Base-by-base conservation (phyloP, 2,888 invertebrate genomes). In the Lissonota sp. region DNA sequence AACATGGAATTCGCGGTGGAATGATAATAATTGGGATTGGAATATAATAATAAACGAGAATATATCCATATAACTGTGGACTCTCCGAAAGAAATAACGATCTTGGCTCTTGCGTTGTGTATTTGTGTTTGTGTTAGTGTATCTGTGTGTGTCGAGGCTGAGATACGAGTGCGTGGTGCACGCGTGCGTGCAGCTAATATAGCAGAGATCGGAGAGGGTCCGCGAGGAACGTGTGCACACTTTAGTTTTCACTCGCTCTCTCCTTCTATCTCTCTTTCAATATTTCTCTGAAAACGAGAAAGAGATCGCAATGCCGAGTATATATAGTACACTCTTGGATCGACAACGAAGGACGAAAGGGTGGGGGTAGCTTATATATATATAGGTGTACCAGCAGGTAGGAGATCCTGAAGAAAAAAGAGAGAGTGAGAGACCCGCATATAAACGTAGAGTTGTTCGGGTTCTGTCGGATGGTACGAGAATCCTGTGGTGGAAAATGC, bases 151-250 rank as follows among this genome's bases (percentile, higher is more conserved):
- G 58, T 39, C 14, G 67, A 71, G 67, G 51, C 63, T 69, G 62
- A 73, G 67, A 82, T 53, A 67, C 51, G 72, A 57, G 69, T 82
- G 82, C 82, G 79, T 82, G 82, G 82, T 82, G 82, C 82, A 82
- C 82, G 82, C 82, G 82, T 82, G 82, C 82, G 82, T 82, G 82
- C 82, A 82, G 82, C 67, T 82, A 82, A 82, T 82, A 58, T 82
- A 71, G 79, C 75, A 42, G 76, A 75, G 60, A 73, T 69, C 72
- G 40, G 73, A 55, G 62, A 44, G 62, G 40, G 69, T 69, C 55
- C 57, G 75, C 57, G 75, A 79, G 66, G 62, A 79, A 79, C 82
- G 82, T 75, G 82, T 79, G 82, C 79, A 82, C 79, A 70, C 66
- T 71, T 75, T 53, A 69, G 42, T 82, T 82, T 81, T 82, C 79